These are phyloP conservation scores for Liparis tanakae DNA, from an alignment of 2,797 vertebrate genomes.

Conservation along the genomic window DNA sequence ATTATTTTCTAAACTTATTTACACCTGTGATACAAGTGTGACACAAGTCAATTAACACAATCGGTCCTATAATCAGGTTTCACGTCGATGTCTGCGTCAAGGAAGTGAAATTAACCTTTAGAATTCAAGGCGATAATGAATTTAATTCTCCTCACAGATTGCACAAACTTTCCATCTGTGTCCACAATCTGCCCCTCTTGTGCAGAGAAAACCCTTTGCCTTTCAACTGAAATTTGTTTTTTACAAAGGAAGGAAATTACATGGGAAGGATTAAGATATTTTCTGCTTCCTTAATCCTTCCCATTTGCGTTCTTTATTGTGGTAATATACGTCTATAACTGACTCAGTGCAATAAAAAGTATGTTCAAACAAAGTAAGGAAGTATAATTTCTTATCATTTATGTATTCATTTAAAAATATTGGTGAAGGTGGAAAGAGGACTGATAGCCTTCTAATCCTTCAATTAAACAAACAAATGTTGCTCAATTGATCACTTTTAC, in stretches of 20 bases:
- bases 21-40: not conserved
- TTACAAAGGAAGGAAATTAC: slow-evolving; percentile 13
- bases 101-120: slow-evolving; percentile 67
- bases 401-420: not conserved
- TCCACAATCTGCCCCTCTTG: slow-evolving; percentile 41
- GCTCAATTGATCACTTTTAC: not conserved
- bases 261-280: slow-evolving; percentile 10
- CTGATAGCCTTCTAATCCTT: not conserved
- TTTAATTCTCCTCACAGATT: slow-evolving; percentile 4
- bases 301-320: slow-evolving; percentile 5
- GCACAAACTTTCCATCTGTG: slow-evolving; percentile 59
- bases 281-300: slow-evolving; percentile 36
- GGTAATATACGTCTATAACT: not conserved
- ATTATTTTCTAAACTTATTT: not conserved
- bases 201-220: slow-evolving; percentile 51
- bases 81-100: slow-evolving; percentile 5
- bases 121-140: slow-evolving; percentile 1
- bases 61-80: slow-evolving; percentile 38
- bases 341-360: not conserved
- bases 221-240: slow-evolving; percentile 22
- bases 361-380: not conserved
- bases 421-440: not conserved
- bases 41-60: not conserved
- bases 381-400: not conserved
- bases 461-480: not conserved